Base-by-base conservation (phyloP, 2,888 invertebrate species). In the Biston betularia region DNA sequence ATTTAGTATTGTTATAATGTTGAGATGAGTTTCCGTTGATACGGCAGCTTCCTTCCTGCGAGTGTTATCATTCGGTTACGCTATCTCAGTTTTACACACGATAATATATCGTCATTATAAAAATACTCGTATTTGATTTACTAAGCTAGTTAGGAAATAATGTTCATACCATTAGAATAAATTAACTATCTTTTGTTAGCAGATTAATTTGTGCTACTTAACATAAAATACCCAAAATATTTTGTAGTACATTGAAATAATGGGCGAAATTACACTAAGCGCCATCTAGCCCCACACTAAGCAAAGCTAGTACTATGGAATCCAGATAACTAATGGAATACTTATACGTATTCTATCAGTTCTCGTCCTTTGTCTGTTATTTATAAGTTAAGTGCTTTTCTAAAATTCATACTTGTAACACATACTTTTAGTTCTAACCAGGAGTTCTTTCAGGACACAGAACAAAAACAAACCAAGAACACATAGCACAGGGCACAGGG, bases 41-140 rank as follows among this genome's bases (percentile, higher is more conserved):
- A 90, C 79, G 44, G 44, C 74, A 76, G 79, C 81, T 91, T 90
- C 91, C 92, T 90, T 90, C 91, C 91, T 82, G 76, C 73, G 58
- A 52, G 59, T 68, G 73, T 73, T 82, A 80, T 81, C 81, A 69
- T 69, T 57, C 34, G 15, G 14, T 52, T 56, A 45, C 63, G 66
- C 57, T 74, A 72, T 69, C 64, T 44, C 42, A 63, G 52, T 68
- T 68, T 49, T 56, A 57, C 53, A 62, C 46, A 60, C 57, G 24
- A 24, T 54, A n/a, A 42, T 24, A 56, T 53, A 49, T 34, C 45
- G 49, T 54, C 14, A 50, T 38, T 40, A 45, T 62, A 63, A 63
- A 67, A 67, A 62, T 38, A 1, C 2, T 55, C 12, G n/a, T 60
- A 35, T 61, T 65, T 58, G 53, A 64, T 54, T 46, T 35, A 49